Base-by-base conservation (phyloP, 35 echinoderm and acorn worm genomes). In the Lytechinus variegatus region DNA sequence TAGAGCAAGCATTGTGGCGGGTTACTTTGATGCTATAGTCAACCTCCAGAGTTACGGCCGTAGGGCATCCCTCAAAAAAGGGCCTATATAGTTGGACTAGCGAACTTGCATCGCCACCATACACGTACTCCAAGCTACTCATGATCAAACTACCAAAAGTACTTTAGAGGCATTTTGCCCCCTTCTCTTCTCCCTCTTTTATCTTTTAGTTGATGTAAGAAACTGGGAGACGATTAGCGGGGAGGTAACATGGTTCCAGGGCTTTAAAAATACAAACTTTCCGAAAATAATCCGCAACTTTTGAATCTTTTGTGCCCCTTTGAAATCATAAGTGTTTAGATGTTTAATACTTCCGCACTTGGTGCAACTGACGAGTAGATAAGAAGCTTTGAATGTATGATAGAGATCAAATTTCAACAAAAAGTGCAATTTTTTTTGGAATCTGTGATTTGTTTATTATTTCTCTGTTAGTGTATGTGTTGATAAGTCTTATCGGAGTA, bases 231-330 rank as follows among this genome's bases (percentile, higher is more conserved):
- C 66, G 66, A 79, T 90, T 52, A 90, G 88, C 29, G 52, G 88
- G 88, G 88, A 90, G 88, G 88, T 52, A 44, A 44, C 88, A 90
- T 90, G 88, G 88, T 90, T 54, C 29, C 27, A 90, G 88, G 88
- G 88, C 88, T 90, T 10, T 44, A 90, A 90, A 90, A 90, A 90
- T 90, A 90, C 88, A 90, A 90, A 90, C 28, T 90, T 90, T 90
- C 88, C 88, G 88, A 90, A 90, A 90, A 90, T 90, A 90, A 90
- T 90, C 88, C 88, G 52, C 88, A 54, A 54, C 88, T 54, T 52
- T 54, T 90, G 88, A 90, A 90, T 52, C 52, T 54, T 90, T 54
- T 90, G 29, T 79, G 5, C 19, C 66, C 14, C 66, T 79, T 79
- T 79, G 66, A 79, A 79, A 79, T 79, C 66, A 79, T 79, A 79